These are phyloP conservation scores for Orthonevra nobilis DNA, from an alignment of 2,888 invertebrate species.

Conservation along the genomic window DNA sequence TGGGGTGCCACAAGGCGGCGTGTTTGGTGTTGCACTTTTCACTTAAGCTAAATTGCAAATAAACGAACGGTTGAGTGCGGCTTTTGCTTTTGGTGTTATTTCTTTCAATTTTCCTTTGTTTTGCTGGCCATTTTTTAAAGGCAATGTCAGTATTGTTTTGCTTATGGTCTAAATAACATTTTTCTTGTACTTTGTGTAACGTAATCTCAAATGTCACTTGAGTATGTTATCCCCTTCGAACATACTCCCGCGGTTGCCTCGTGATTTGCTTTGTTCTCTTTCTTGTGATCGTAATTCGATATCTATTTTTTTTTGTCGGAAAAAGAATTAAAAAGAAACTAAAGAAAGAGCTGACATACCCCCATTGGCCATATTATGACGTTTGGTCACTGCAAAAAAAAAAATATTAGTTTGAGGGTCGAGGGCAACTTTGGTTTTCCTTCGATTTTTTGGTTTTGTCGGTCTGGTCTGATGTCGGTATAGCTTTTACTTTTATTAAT, in stretches of 20 bases:
- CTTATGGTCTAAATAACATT: background rate
- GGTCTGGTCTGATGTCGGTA: background rate
- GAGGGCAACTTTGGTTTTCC: background rate
- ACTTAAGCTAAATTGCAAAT: no score
- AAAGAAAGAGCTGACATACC: conserved; percentile 6
- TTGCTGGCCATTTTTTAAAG: background rate
- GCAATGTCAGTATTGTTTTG: background rate
- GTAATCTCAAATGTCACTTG: conserved; percentile 29
- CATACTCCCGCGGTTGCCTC: conserved; percentile 41
- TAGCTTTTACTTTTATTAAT: no score
- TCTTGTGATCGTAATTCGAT: conserved; percentile 42
- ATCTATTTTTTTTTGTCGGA: conserved; percentile 37
- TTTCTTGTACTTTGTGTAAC: conserved; percentile 49
- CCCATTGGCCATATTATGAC: conserved; percentile 11
- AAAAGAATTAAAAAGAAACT: background rate
- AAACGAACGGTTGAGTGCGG: no score
- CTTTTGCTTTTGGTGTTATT: no score
- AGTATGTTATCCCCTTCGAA: conserved; percentile 30
- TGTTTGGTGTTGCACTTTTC: no score
- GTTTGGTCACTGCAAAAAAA: background rate
- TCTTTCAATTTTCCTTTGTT: background rate
- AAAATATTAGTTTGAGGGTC: background rate
- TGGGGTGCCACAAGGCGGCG: no score
- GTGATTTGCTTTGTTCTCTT: conserved; percentile 57
- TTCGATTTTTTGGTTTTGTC: conserved; percentile 4